Percentiles rank a stretch among this genome's conserved stretches.
phyloP scores from a whole-genome alignment of 2,888 invertebrate genomes.

The Agrotis puta region DNA sequence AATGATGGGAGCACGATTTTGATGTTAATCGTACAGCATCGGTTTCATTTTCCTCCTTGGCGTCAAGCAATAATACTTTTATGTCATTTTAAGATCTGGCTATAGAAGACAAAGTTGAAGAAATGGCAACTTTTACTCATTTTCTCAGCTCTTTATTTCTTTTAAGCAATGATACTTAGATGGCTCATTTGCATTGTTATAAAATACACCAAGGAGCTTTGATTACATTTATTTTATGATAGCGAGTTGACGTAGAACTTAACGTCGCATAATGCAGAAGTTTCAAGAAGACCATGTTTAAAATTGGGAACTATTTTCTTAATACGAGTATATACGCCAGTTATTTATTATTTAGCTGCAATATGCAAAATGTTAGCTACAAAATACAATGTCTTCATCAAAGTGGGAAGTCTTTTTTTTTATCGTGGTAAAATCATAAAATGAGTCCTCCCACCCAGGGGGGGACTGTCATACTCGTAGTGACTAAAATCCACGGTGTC shows the following conservation, averaged over 20 bases:
- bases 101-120: neutral
- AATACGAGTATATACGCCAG: too few species aligned
- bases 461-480: too few species aligned
- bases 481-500: too few species aligned
- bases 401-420: too few species aligned
- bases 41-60: conserved; percentile 17
- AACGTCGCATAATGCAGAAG: neutral
- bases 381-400: too few species aligned
- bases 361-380: too few species aligned
- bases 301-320: too few species aligned
- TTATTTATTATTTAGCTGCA: too few species aligned
- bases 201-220: conserved; percentile 23
- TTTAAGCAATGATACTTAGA: conserved; percentile 16
- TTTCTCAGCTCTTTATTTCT: conserved; percentile 10
- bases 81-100: neutral
- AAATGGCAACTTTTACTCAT: neutral
- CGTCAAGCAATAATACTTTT: neutral
- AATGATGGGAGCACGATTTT: neutral
- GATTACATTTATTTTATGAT: conserved; percentile 17
- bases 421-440: too few species aligned
- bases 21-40: conserved; percentile 11
- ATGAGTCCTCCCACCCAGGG: too few species aligned
- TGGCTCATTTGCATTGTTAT: conserved; percentile 34
- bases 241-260: conserved; percentile 3
- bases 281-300: neutral